phyloP scores from a whole-genome alignment of 2,888 invertebrate genomes.

The Brassicogethes aeneus region DNA sequence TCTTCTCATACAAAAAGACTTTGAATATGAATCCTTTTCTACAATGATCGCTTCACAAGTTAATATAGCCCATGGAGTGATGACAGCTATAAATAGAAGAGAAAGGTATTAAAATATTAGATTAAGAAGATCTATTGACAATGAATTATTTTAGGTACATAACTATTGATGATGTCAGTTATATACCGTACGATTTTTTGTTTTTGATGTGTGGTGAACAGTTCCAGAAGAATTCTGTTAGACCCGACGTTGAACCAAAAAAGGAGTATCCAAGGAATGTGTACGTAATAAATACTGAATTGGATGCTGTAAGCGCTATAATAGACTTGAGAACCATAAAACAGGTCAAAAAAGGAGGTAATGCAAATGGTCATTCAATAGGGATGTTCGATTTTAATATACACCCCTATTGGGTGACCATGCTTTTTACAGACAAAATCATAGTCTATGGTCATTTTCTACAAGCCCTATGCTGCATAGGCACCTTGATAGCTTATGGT shows the following conservation, averaged over 20 bases:
- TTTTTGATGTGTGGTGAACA: constrained; percentile 50
- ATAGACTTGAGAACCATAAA: constrained; percentile 25
- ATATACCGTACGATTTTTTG: constrained; percentile 46
- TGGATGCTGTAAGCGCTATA: constrained; percentile 46
- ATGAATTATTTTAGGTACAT: too few relatives aligned
- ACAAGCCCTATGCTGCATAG: constrained; percentile 57
- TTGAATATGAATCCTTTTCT: constrained; percentile 37
- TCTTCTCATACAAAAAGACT: constrained; percentile 47
- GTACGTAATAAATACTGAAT: constrained; percentile 50
- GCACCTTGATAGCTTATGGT: constrained; percentile 52
- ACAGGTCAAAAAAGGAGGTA: not conserved
- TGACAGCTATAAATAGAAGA: constrained; percentile 41
- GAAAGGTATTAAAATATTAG: too few relatives aligned
- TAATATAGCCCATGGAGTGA: constrained; percentile 52
- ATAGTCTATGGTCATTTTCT: constrained; percentile 61
- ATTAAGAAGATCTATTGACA: too few relatives aligned
- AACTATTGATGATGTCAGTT: constrained; percentile 39
- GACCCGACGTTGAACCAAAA: constrained; percentile 29
- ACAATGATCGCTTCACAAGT: constrained; percentile 47
- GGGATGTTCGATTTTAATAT: too few relatives aligned
- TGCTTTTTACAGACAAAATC: constrained; percentile 28
- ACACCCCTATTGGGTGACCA: too few relatives aligned
- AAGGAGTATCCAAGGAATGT: constrained; percentile 48
- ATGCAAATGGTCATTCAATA: too few relatives aligned
- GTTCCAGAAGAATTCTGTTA: constrained; percentile 38